These are phyloP conservation scores for Protaetia brevitarsis DNA, from an alignment of 1,140 invertebrate genomes.

Conservation along the genomic window DNA sequence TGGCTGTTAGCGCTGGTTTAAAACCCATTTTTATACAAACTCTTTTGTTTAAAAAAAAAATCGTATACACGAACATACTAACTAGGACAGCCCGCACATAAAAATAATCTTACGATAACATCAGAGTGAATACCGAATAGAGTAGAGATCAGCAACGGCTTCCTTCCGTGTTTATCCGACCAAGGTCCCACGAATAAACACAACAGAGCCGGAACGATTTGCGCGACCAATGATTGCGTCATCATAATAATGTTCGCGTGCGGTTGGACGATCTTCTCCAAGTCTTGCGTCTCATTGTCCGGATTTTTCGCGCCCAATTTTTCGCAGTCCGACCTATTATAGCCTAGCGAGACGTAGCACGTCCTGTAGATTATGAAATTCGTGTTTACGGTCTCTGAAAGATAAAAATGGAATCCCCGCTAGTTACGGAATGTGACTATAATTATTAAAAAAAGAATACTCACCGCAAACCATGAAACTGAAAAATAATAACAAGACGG, in stretches of 20 bases:
- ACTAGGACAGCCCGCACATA: background rate
- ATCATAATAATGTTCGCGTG: conserved; percentile 58
- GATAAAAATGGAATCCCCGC: conserved; percentile 28
- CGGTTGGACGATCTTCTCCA: conserved; percentile 61
- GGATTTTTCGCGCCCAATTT: conserved; percentile 51
- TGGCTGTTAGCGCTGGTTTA: background rate
- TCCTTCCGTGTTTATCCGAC: conserved; percentile 68
- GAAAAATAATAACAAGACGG: background rate
- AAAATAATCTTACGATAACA: background rate
- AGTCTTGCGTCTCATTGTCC: conserved; percentile 41
- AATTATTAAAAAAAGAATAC: conserved; percentile 34
- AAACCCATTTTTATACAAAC: too few species aligned
- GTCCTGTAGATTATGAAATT: conserved; percentile 55
- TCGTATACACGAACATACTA: background rate
- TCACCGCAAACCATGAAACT: conserved; percentile 24
- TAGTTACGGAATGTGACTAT: background rate
- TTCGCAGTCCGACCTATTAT: conserved; percentile 51
- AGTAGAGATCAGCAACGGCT: conserved; percentile 59
- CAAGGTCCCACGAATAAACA: conserved; percentile 67
- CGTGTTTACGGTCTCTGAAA: conserved; percentile 27
- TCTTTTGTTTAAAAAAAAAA: background rate
- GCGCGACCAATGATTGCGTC: conserved; percentile 56
- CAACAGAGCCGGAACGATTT: conserved; percentile 59
- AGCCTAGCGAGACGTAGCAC: conserved; percentile 49
- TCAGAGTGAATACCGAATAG: conserved; percentile 50